Conservation (phyloP, 2,113 vertebrate species). For the Mustela lutreola region DNA sequence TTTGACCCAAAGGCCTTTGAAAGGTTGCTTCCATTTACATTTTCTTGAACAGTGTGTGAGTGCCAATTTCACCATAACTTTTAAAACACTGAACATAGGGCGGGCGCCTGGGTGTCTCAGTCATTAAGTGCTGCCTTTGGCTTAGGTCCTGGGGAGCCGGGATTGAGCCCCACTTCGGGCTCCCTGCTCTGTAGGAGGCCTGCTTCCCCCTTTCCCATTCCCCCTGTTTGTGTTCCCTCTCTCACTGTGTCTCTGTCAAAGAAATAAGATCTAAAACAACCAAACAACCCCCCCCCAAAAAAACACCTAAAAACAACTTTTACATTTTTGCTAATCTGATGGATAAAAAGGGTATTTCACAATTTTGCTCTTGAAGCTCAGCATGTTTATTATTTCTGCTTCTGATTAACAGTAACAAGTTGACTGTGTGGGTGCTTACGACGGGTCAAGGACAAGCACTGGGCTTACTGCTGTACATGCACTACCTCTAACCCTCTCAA, state of each 20-base stretch:
- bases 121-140: too few relatives aligned
- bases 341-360: neutral
- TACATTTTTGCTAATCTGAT: neutral
- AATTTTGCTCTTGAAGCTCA: neutral
- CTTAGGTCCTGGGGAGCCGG: too few relatives aligned
- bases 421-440: neutral
- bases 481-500: neutral
- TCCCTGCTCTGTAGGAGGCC: too few relatives aligned
- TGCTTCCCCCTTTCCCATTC: too few relatives aligned
- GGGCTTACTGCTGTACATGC: neutral
- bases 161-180: too few relatives aligned
- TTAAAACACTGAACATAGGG: neutral
- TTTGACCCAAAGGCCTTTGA: neutral
- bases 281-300: too few relatives aligned
- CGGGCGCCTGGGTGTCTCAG: too few relatives aligned
- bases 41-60: neutral
- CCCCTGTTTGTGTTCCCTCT: too few relatives aligned
- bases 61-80: neutral
- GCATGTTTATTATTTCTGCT: neutral
- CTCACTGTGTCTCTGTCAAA: too few relatives aligned
- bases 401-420: neutral
- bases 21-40: neutral
- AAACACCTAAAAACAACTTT: neutral
- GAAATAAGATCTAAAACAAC: too few relatives aligned
- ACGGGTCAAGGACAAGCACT: neutral